Evolutionary conservation across 2,888 invertebrate genomes (phyloP), one percentile per base, ranked within the genome.

Genomic region (Coelogynopora nodosa): DNA sequence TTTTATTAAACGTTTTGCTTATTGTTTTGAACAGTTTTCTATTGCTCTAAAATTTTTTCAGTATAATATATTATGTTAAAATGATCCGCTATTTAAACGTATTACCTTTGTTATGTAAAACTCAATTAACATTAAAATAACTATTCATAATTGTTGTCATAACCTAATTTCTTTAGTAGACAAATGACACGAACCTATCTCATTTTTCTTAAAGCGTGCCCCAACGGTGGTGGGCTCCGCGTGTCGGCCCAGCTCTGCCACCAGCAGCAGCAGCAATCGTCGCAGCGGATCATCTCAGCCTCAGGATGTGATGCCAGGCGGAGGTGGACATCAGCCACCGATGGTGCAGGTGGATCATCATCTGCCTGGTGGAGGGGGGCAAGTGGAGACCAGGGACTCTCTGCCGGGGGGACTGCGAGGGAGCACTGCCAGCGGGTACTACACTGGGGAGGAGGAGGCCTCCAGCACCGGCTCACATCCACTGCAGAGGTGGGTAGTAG

Each of bases 391-490:
- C 18, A 18, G 49, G 5, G 49, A 49, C 49, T 49, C 49, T 18
- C 49, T 49, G 49, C 49, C 49, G 5, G 23, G 28, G 29, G 86
- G 31, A 80, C 74, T 86, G 1, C 67, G 86, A 86, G 86, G 82
- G 13, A 86, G 86, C 31, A 30, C 86, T 2, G 86, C 86, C 26
- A 86, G 86, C 84, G 86, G 80, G 28, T 86, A 86, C 80, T 86
- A 86, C 27, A 86, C 86, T 10, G 86, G 86, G 18, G 86, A 86
- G 27, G 86, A 86, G 31, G 86, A 86, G 29, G 82, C 31, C 2
- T 30, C 29, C 82, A 30, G 30, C n/a, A 26, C 23, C 2, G 74
- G 74, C 18, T 74, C 74, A 74, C 74, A 74, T 26, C 2, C 74
- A 5, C 18, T 26, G 18, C 74, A 74, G 18, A 74, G 23, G 18